Evolutionary conservation across 2,888 invertebrate species (phyloP).

Genomic region (Rotaria magnacalcarata): DNA sequence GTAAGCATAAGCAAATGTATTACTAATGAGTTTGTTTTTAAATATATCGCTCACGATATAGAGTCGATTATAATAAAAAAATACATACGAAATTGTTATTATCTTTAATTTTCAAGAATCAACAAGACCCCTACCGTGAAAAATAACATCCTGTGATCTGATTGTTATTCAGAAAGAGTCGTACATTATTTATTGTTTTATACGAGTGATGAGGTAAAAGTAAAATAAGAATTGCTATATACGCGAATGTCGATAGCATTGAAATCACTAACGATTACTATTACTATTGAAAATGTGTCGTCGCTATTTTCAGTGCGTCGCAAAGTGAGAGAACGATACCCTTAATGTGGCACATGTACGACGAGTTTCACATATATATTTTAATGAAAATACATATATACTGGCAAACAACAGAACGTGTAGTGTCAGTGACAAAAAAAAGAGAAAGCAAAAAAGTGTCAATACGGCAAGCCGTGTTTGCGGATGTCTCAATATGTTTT

Average conservation of each 20-base stretch:
- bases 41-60: neutral
- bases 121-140: neutral
- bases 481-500: neutral
- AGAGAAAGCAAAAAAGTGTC: conserved; percentile 1
- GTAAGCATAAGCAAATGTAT: neutral
- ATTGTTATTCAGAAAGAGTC: neutral
- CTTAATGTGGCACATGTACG: neutral
- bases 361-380: neutral
- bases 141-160: neutral
- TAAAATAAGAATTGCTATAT: neutral
- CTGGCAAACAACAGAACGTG: neutral
- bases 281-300: neutral
- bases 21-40: neutral
- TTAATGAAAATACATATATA: neutral
- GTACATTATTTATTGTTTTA: neutral
- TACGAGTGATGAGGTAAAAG: neutral
- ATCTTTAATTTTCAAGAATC: neutral
- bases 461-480: neutral
- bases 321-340: neutral
- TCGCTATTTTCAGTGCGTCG: neutral
- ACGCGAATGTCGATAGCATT: neutral
- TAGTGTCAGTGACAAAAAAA: neutral
- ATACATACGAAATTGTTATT: neutral
- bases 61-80: neutral
- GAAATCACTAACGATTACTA: neutral